Evolutionary conservation across 2,113 vertebrate species (phyloP).

Genomic region (Clinocottus analis): DNA sequence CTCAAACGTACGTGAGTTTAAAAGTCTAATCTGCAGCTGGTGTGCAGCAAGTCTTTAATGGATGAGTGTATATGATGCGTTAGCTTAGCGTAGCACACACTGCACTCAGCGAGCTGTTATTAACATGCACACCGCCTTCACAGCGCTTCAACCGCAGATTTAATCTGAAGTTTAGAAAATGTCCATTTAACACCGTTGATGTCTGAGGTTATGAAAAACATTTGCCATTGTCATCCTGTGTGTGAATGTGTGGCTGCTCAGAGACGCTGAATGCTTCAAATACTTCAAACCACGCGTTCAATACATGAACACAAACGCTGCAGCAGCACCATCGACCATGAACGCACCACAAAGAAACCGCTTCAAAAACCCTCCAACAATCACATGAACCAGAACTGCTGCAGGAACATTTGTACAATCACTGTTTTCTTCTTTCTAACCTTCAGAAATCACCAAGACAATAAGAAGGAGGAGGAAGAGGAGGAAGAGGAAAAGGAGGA

Average conservation of each 20-base stretch:
- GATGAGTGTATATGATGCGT: neutral
- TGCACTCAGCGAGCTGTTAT: neutral
- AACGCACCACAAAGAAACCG: neutral
- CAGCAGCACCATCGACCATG: neutral
- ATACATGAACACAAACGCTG: neutral
- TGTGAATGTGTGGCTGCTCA: neutral
- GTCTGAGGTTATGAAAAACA: neutral
- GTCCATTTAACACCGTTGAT: neutral
- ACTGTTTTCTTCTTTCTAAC: neutral
- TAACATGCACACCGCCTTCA: neutral
- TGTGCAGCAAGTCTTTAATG: too few species aligned
- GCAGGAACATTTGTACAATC: neutral
- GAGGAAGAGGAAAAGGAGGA: neutral
- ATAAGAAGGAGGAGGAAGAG: neutral
- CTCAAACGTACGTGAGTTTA: too few species aligned
- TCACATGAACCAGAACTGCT: neutral
- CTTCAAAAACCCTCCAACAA: neutral
- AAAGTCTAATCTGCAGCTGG: too few species aligned
- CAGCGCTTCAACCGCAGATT: neutral
- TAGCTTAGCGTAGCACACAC: neutral
- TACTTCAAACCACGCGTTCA: neutral
- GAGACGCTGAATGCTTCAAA: neutral
- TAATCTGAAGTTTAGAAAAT: neutral
- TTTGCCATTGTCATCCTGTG: neutral
- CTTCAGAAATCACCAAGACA: neutral